Base-by-base conservation (phyloP, 1,140 invertebrate genomes). In the Adelges cooleyi region DNA sequence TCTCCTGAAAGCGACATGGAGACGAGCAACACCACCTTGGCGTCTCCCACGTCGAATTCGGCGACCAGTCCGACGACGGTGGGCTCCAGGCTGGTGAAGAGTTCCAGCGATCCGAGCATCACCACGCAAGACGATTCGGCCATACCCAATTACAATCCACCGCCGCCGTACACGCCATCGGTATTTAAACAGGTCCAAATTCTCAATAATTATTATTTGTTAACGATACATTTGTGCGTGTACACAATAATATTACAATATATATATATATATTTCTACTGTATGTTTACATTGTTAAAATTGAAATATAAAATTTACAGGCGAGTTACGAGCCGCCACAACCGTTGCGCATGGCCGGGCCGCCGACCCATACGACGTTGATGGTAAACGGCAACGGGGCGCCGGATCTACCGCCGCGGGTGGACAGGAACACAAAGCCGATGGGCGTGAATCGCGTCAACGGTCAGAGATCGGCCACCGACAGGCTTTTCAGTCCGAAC, bases 1-100 rank as follows among this genome's bases (percentile, higher is more conserved):
- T 94, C 91, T 73, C 92, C 92, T 69, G 93, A 96, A 79, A 93
- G 89, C 74, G 93, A 97, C 77, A 80, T 91, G 73, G 92, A 95
- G 78, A 80, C 90, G 71, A 86, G 86, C 73, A 85, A 86, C 67
- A 84, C 83, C 71, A 84, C 84, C 66, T 82, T 82, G 69, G 73
- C 79, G 68, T 76, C 82, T 72, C 73, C 78, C 72, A 73, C 74
- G 33, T 65, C 69, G 33, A 62, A 36, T 46, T n/a, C 42, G 20
- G 27, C 56, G 9, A 2, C 42, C 4, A 69, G 70, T 48, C 69
- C 78, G 70, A 80, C 79, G 69, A 74, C 75, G 71, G 77, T 80
- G 74, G 83, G 81, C 66, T 79, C 82, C 72, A 80, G 86, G 71
- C 81, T 87, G 69, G 90, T 92, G 73, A 90, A 90, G 69, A 91